These are phyloP conservation scores for Holothuria scabra DNA, from an alignment of 53 echinoderm and acorn worm genomes.

Conservation along the genomic window DNA sequence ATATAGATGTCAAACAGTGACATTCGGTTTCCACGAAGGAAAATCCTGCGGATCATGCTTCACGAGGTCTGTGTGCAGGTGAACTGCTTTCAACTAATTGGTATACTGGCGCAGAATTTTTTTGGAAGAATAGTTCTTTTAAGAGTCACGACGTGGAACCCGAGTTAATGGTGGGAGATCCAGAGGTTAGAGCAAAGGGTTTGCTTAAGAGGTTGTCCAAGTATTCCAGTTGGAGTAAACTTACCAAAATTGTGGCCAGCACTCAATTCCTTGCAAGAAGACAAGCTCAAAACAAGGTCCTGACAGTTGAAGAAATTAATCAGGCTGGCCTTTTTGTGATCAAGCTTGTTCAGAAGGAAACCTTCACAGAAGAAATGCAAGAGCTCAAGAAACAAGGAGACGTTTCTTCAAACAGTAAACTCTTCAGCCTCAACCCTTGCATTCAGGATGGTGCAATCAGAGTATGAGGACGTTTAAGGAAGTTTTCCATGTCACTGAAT, in stretches of 20 bases:
- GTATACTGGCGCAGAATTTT: constrained; percentile 48
- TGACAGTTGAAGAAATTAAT: constrained; percentile 40
- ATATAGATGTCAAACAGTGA: constrained; percentile 52
- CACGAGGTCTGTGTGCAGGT: constrained; percentile 31
- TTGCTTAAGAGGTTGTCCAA: neutral
- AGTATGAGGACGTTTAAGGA: constrained; percentile 65
- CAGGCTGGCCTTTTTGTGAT: constrained; percentile 24
- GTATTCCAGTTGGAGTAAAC: constrained; percentile 9
- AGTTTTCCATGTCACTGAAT: constrained; percentile 24
- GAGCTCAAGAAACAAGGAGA: constrained; percentile 8
- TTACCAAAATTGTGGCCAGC: constrained; percentile 26
- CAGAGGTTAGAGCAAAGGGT: neutral
- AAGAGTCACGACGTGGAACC: neutral
- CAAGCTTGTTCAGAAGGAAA: constrained; percentile 50
- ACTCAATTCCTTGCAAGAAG: neutral
- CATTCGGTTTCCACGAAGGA: constrained; percentile 41
- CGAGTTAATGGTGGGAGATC: constrained; percentile 13
- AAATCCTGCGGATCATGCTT: no score
- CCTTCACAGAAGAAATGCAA: constrained; percentile 44
- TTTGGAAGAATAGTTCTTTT: neutral
- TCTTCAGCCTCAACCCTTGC: no score
- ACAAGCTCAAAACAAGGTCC: neutral
- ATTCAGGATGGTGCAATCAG: no score
- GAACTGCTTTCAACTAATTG: constrained; percentile 15
- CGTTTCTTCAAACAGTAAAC: constrained; percentile 19